phyloP scores from a whole-genome alignment of 2,888 invertebrate genomes.

The Cynaeus angustus region DNA sequence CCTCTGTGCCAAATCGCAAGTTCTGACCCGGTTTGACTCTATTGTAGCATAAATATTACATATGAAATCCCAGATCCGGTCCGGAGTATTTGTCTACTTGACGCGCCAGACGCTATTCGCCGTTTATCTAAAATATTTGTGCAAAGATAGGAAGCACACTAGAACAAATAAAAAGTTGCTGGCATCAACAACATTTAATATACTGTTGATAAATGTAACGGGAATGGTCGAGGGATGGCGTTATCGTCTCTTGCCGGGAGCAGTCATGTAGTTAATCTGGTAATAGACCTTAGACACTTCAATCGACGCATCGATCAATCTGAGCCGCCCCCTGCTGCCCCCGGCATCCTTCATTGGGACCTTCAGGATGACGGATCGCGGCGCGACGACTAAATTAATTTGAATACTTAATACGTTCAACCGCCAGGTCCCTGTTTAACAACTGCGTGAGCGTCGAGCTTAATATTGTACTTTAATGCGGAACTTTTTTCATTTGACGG shows the following conservation, averaged over 20 bases:
- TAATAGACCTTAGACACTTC: conserved; percentile 59
- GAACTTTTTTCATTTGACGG: conserved; percentile 25
- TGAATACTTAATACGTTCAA: conserved; percentile 41
- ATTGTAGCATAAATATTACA: conserved; percentile 56
- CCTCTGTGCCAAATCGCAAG: conserved; percentile 59
- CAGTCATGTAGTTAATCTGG: conserved; percentile 59
- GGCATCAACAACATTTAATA: conserved; percentile 60
- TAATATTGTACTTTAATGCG: conserved; percentile 34
- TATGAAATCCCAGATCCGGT: conserved; percentile 57
- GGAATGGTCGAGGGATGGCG: conserved; percentile 51
- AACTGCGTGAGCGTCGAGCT: conserved; percentile 27
- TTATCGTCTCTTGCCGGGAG: conserved; percentile 55
- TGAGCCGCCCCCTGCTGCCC: conserved; percentile 31
- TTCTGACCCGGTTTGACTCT: conserved; percentile 57
- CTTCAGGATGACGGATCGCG: conserved; percentile 42
- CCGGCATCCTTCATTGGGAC: conserved; percentile 9
- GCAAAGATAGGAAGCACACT: conserved; percentile 57
- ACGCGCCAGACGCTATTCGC: conserved; percentile 57
- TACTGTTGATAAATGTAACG: conserved; percentile 53
- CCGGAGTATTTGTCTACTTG: conserved; percentile 57
- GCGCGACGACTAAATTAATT: conserved; percentile 46
- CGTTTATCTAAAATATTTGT: conserved; percentile 62
- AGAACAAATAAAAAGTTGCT: conserved; percentile 57
- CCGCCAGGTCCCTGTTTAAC: conserved; percentile 33
- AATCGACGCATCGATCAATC: conserved; percentile 59